phyloP scores from a whole-genome alignment of 2,797 vertebrate species.

The Melopsittacus undulatus region DNA sequence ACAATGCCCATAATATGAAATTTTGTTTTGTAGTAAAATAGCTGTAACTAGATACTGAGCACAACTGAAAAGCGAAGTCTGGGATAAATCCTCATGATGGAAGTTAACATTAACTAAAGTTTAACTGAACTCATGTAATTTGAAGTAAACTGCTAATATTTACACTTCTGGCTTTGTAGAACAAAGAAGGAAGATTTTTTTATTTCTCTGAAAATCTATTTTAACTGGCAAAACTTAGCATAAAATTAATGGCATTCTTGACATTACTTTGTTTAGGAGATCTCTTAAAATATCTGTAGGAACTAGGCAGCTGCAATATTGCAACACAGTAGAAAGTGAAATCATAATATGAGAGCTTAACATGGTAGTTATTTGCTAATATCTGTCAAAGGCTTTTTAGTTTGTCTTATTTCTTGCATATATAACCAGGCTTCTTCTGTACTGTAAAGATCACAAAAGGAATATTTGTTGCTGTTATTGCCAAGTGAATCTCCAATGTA shows the following conservation, averaged over 20 bases:
- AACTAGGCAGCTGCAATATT: background rate
- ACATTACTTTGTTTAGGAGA: background rate
- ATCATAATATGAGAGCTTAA: background rate
- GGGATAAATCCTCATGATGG: background rate
- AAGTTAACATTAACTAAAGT: background rate
- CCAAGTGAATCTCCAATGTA: background rate
- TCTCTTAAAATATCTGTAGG: background rate
- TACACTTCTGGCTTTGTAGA: background rate
- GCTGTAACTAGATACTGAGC: background rate
- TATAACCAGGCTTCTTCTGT: background rate
- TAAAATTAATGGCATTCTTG: background rate
- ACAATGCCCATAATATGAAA: background rate
- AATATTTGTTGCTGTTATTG: background rate
- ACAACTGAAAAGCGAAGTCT: background rate
- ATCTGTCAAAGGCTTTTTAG: background rate
- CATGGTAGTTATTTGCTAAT: background rate
- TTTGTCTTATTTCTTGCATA: background rate
- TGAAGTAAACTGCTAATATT: background rate
- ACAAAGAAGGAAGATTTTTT: rapidly evolving
- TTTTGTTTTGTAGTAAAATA: background rate
- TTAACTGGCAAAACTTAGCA: background rate
- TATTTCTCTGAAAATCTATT: background rate
- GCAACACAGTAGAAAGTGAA: background rate
- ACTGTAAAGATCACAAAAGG: background rate
- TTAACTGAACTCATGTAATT: background rate